Evolutionary conservation across 2,797 vertebrate species (phyloP).

Genomic region (Eremophila alpestris): DNA sequence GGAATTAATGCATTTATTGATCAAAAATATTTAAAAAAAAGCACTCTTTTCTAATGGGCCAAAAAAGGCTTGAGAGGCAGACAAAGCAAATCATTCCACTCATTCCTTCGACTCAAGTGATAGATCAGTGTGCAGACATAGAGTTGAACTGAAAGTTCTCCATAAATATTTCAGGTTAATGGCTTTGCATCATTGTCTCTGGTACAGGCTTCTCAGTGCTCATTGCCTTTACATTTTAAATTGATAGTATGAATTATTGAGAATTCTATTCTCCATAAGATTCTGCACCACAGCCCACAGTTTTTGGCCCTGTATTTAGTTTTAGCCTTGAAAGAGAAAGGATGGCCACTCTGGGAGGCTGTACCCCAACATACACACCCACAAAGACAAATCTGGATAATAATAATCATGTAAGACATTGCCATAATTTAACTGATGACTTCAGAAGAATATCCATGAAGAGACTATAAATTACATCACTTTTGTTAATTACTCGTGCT

Average conservation of each 20-base stretch:
- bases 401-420: not conserved
- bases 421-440: not conserved
- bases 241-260: not conserved
- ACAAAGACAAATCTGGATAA: not conserved
- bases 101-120: slow-evolving; percentile 45
- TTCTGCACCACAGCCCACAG: not conserved
- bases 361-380: not conserved
- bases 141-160: slow-evolving; percentile 21
- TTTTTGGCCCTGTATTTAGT: not conserved
- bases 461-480: not conserved
- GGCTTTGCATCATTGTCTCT: slow-evolving; percentile 11
- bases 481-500: not conserved
- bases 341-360: not conserved
- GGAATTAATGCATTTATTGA: not conserved
- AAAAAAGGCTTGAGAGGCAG: slow-evolving; percentile 13
- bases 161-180: slow-evolving; percentile 45
- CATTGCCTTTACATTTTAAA: not conserved
- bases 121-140: slow-evolving; percentile 26
- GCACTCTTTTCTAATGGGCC: not conserved
- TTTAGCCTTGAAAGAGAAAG: not conserved
- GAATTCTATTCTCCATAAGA: not conserved
- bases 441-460: not conserved
- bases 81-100: slow-evolving; percentile 64
- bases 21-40: not conserved
- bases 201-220: not conserved